Evolutionary conservation across 2,113 vertebrate species (phyloP).

Genomic region (Eulemur macaco): DNA sequence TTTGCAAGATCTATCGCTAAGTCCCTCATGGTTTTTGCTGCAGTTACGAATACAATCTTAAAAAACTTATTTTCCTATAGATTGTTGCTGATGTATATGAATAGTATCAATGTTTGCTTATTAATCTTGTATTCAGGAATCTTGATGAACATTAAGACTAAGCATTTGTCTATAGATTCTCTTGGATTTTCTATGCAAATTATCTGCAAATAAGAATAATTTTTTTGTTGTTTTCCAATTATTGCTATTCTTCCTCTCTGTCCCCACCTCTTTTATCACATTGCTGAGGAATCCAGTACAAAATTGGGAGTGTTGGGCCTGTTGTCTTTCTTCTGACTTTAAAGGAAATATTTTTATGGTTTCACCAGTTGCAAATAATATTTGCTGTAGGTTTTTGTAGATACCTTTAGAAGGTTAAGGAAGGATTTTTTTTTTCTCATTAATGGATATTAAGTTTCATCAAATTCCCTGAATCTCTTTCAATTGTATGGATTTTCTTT

Average conservation of each 20-base stretch:
- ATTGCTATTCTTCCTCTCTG: background rate
- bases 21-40: background rate
- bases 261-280: background rate
- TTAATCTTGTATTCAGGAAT: background rate
- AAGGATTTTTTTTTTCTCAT: background rate
- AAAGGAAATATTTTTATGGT: background rate
- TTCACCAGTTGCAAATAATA: conserved; percentile 11
- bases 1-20: background rate
- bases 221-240: background rate
- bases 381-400: conserved; percentile 6
- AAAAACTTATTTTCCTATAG: background rate
- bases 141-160: background rate
- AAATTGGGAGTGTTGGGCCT: background rate
- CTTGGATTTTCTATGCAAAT: background rate
- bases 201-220: background rate
- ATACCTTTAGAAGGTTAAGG: background rate
- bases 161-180: background rate
- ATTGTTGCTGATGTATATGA: background rate
- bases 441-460: background rate
- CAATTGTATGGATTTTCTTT: conserved; percentile 1
- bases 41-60: background rate
- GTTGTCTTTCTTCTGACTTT: background rate
- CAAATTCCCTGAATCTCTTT: background rate
- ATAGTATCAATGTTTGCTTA: background rate
- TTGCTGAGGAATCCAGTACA: background rate